Conservation (phyloP, 2,797 vertebrate species). For the Syngnathus rostellatus region DNA sequence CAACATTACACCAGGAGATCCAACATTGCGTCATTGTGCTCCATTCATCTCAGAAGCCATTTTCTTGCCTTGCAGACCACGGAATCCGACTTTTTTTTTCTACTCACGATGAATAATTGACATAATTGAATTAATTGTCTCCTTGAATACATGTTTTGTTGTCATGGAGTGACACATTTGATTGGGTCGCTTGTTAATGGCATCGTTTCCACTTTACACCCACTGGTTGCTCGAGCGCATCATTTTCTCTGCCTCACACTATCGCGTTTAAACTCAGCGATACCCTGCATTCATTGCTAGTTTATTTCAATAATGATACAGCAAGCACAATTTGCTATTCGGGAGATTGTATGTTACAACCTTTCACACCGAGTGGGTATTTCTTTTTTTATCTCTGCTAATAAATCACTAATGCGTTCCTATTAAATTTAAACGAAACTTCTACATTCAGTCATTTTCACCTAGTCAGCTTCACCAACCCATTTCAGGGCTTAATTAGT, state of each 20-base stretch:
- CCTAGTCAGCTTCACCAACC: constrained; percentile 54
- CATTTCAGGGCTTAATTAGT: constrained; percentile 60
- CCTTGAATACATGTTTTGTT: background rate
- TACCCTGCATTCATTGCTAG: background rate
- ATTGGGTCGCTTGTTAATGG: constrained; percentile 4
- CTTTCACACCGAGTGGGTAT: background rate
- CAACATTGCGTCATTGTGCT: constrained; percentile 34
- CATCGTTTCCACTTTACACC: constrained; percentile 6
- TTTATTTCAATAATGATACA: background rate
- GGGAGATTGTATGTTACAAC: background rate
- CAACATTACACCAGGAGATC: constrained; percentile 10
- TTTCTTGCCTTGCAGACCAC: constrained; percentile 23
- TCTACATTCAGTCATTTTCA: constrained; percentile 44
- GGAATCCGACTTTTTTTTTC: constrained; percentile 9
- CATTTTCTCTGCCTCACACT: background rate
- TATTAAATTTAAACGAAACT: constrained; percentile 11
- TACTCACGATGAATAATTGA: background rate
- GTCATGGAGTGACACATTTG: constrained; percentile 4
- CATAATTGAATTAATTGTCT: constrained; percentile 7
- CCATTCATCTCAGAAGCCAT: constrained; percentile 10
- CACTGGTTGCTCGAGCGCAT: background rate
- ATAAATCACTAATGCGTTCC: constrained; percentile 22
- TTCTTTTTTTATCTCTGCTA: background rate
- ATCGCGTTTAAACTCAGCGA: background rate
- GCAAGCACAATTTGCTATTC: background rate